Conservation (phyloP, 2,888 invertebrate genomes). For the Pammene fasciana region DNA sequence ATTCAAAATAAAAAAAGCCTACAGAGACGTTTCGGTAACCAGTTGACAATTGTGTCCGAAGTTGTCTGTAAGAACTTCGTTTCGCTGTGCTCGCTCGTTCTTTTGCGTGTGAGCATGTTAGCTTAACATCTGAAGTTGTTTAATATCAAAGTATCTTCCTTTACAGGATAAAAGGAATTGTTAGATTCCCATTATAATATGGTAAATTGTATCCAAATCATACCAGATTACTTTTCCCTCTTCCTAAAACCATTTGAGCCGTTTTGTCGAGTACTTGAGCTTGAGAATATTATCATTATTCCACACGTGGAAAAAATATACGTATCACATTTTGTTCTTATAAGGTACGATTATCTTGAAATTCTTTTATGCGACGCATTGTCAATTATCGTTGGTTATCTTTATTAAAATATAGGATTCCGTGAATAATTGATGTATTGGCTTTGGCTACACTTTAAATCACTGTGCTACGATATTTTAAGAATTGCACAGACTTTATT, state of each 20-base stretch:
- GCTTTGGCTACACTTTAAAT: too few relatives aligned
- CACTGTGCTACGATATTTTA: too few relatives aligned
- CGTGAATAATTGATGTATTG: too few relatives aligned
- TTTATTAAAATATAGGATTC: not conserved
- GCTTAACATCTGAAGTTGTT: too few relatives aligned
- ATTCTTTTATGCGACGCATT: not conserved
- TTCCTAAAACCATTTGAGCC: conserved; percentile 20
- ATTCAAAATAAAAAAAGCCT: too few relatives aligned
- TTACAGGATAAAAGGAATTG: not conserved
- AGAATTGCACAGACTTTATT: too few relatives aligned
- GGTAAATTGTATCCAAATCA: conserved; percentile 9
- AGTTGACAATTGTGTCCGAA: too few relatives aligned
- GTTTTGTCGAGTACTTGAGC: conserved; percentile 4
- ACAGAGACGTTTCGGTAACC: too few relatives aligned
- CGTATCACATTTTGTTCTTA: conserved; percentile 14
- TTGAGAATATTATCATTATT: conserved; percentile 24
- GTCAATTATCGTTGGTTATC: conserved; percentile 13
- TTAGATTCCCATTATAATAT: not conserved
- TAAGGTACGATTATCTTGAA: conserved; percentile 6
- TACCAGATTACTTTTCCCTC: conserved; percentile 1
- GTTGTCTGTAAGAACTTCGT: too few relatives aligned
- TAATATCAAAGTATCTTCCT: too few relatives aligned
- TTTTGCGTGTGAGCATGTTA: too few relatives aligned
- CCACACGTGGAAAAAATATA: conserved; percentile 21
- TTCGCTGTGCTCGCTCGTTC: too few relatives aligned